phyloP scores from a whole-genome alignment of 1,140 invertebrate genomes.

The Pseudachorutes palmiensis region DNA sequence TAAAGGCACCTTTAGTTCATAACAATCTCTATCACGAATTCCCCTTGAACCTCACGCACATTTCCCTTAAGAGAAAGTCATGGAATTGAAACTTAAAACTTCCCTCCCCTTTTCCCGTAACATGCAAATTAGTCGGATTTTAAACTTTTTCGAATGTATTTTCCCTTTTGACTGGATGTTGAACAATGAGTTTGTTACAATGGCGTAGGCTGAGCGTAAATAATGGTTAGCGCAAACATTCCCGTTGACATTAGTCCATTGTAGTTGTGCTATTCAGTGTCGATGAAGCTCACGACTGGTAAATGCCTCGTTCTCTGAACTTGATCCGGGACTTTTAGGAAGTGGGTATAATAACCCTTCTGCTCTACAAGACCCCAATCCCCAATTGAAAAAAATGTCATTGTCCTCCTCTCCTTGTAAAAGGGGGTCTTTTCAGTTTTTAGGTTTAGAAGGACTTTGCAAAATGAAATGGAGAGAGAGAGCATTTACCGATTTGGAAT shows the following conservation, averaged over 20 bases:
- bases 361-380: constrained; percentile 1
- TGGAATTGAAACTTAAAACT: too few species aligned
- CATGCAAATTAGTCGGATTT: too few species aligned
- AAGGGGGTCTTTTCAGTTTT: neutral
- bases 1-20: too few species aligned
- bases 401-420: neutral
- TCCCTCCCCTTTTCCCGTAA: too few species aligned
- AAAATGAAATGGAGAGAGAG: neutral
- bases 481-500: constrained; percentile 9
- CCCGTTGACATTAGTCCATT: constrained; percentile 11
- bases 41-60: too few species aligned
- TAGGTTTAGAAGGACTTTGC: neutral
- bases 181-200: neutral
- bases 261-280: neutral
- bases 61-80: too few species aligned
- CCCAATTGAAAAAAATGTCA: constrained; percentile 6
- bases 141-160: neutral
- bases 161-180: neutral
- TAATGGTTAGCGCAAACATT: constrained; percentile 11
- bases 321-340: neutral
- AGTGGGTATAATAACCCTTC: constrained; percentile 13
- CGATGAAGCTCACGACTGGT: neutral
- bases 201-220: neutral
- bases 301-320: constrained; percentile 13
- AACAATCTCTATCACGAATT: too few species aligned